Base-by-base conservation (phyloP, 1,140 invertebrate genomes). In the Drosophila subobscura region DNA sequence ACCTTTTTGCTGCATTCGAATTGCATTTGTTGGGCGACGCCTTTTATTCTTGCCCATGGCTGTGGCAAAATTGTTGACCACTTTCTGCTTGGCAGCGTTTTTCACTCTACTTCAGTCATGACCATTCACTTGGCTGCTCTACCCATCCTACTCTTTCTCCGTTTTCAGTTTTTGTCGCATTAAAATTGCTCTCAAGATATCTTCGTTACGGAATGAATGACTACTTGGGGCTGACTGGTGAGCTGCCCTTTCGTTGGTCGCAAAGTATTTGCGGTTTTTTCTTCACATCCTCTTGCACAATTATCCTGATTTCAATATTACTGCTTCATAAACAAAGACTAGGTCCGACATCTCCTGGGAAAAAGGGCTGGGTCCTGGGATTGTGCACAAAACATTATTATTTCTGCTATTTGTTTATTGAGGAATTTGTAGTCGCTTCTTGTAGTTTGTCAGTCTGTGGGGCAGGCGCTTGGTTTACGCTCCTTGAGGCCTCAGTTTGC, bases 281-380 rank as follows among this genome's bases (percentile, higher is more conserved):
- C 63, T 75, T 86, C 83, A 81, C 74, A 86, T 86, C 81, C 81
- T 81, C 81, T 86, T 86, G 77, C 83, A 71, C 81, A 86, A 86
- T 86, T 86, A 86, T 86, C 78, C 83, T 74, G 81, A 86, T 86
- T 88, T 86, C 81, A 86, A 86, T 86, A 86, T 75, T 88, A 72
- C 83, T 63, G 61, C 74, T 70, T 88, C 68, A 81, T 86, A 88
- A 86, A 86, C 81, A 86, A 86, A 88, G 73, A 47, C 76, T 7
- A n/a, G 72, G 54, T 64, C 66, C 77, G 65, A 75, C 74, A 46
- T 58, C 53, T 49, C 49, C 12, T 29, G 12, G 22, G 14, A 23
- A n/a, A 6, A 14, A n/a, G 14, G 27, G 44, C 33, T 7, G 20
- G 53, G 37, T n/a, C 42, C 22, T 44, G 40, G 37, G 44, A 66